Base-by-base conservation (phyloP, 2,113 vertebrate genomes). In the Nothocercus julius region DNA sequence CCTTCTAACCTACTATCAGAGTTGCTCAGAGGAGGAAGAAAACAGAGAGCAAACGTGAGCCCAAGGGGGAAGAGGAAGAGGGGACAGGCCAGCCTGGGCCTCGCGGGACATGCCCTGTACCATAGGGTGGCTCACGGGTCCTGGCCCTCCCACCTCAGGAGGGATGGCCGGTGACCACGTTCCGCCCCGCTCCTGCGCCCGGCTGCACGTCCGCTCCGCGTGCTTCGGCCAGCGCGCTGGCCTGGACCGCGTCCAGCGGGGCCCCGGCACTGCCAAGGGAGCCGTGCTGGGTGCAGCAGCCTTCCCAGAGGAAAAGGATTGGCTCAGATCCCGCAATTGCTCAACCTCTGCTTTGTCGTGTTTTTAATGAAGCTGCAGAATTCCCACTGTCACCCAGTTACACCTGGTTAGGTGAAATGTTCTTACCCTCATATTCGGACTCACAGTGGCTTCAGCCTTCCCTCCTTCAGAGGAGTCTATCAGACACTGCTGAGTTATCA, bases 381-480 rank as follows among this genome's bases (percentile, higher is more conserved):
- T 32, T 74, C 49, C 14, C 1, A 0, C 10, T 34, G 36, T 36
- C 69, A 15, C 56, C 4, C 7, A 13, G 47, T 0, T 14, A 63
- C 32, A 63, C 56, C 36, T n/a, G n/a, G n/a, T n/a, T 49, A 45
- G 20, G 44, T 62, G 58, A 36, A 58, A 30, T 14, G 49, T 11
- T 64, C 80, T 64, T 30, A 54, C 36, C 56, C 68, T 49, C 58
- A 44, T 42, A 20, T 42, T 49, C 58, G 24, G 14, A 12, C 28
- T 32, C 42, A 72, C 34, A 24, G 42, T 27, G 19, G 62, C 56
- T 53, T 30, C 62, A 32, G 38, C 9, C 47, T 20, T 20, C n/a
- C 49, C 74, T 53, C 49, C 79, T 53, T n/a, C 63, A 49, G 49
- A 25, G 6, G 44, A 53, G 36, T 47, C 56, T 40, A 75, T 9